Base-by-base conservation (phyloP, 2,113 vertebrate genomes). In the Boleophthalmus pectinirostris region DNA sequence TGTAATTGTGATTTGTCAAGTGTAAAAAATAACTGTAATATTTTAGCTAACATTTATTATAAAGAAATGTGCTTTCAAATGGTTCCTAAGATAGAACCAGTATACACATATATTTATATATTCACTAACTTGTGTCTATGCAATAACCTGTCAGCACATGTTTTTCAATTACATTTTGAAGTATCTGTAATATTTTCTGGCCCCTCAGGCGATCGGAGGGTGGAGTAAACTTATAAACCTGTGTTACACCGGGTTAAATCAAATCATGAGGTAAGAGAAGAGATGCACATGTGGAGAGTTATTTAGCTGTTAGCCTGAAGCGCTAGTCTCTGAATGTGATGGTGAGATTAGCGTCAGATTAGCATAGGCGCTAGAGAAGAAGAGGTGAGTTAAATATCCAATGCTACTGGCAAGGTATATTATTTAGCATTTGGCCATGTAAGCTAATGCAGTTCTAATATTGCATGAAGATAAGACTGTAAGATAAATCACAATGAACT, bases 361-460 rank as follows among this genome's bases (percentile, higher is more conserved):
- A 86, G 78, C 70, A 15, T 12, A 53, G 60, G 73, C 74, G 68
- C 71, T 56, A 67, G 21, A 38, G 74, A 79, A 87, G 85, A 82
- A 84, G 85, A 77, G 70, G 78, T 56, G 70, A 77, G 80, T 25
- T 69, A 56, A 80, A 68, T 53, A 81, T 81, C 66, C 24, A 74
- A 76, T 47, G 77, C 47, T 75, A 61, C 74, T 79, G 69, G 69
- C 38, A 65, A 66, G 69, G 80, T 71, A 75, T 20, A 54, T n/a
- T n/a, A 49, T 73, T 81, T 69, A 72, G 66, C 70, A 75, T 78
- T 77, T 57, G 5, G 72, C 66, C 46, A 82, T 25, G 56, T 81
- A 72, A 80, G 3, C 25, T 47, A 66, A 83, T 79, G 70, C 69
- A 66, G 45, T 74, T 64, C 68, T 64, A 61, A 74, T 73, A 29